phyloP scores from a whole-genome alignment of 2,797 vertebrate species.

The Cossypha heuglini region DNA sequence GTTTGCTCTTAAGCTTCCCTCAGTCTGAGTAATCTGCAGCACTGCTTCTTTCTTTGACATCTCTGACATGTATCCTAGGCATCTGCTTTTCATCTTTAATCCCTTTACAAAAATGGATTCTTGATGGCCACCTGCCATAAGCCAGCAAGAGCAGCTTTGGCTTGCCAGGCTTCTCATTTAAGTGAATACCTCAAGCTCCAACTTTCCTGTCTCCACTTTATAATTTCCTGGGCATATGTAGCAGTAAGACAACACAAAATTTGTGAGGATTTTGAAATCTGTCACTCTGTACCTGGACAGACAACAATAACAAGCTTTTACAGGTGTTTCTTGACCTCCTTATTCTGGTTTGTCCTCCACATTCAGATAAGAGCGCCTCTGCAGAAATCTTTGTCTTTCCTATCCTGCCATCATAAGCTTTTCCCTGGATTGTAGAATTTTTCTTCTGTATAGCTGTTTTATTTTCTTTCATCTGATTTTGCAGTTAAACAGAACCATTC shows the following conservation, averaged over 20 bases:
- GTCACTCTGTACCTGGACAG: not conserved
- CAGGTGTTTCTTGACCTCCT: not conserved
- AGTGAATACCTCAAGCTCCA: not conserved
- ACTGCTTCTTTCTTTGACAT: conserved; percentile 5
- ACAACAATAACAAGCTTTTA: not conserved
- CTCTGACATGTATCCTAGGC: conserved; percentile 6
- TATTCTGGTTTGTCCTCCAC: not conserved
- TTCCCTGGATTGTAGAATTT: not conserved
- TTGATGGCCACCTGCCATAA: conserved; percentile 8
- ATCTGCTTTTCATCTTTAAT: conserved; percentile 37
- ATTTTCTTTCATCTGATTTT: not conserved
- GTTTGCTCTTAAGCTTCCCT: conserved; percentile 35
- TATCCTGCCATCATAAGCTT: not conserved
- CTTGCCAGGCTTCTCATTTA: not conserved
- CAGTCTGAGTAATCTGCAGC: not conserved
- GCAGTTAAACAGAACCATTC: not conserved
- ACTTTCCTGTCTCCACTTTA: not conserved
- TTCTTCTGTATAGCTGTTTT: not conserved
- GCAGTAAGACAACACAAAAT: not conserved
- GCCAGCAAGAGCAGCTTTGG: not conserved
- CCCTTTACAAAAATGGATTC: conserved; percentile 30
- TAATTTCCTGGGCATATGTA: not conserved
- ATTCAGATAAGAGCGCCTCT: not conserved
- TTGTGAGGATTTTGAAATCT: not conserved
- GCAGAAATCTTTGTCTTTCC: not conserved